Conservation (phyloP, 2,797 vertebrate species). For the Catostomus latipinnis region DNA sequence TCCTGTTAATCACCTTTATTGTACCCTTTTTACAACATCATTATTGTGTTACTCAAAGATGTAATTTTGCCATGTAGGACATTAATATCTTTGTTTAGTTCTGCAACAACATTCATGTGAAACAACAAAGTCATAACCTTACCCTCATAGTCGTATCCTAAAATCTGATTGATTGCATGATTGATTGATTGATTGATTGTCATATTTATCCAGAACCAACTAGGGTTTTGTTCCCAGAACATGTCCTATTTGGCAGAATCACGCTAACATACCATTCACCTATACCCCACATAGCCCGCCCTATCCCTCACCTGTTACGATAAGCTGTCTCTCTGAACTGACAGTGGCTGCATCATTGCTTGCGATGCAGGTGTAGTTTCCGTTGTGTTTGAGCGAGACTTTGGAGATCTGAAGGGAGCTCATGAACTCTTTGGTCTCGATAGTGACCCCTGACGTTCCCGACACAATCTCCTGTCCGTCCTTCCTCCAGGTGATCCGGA, state of each 20-base stretch:
- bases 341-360: constrained; percentile 94
- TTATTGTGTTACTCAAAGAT: no score
- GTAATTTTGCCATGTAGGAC: background rate
- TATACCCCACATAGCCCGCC: background rate
- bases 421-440: constrained; percentile 99
- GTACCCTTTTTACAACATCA: no score
- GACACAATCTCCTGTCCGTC: constrained; percentile 96
- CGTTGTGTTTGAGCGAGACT: constrained; percentile 96
- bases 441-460: constrained; percentile 92
- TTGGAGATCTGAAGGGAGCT: constrained; percentile 97
- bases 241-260: background rate
- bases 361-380: constrained; percentile 98
- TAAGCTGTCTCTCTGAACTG: constrained; percentile 95
- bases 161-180: background rate
- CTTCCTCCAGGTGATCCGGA: constrained; percentile 97
- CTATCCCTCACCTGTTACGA: constrained; percentile 87
- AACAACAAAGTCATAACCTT: background rate
- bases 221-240: background rate
- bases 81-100: background rate
- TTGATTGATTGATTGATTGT: background rate
- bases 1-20: no score
- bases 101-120: background rate
- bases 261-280: background rate
- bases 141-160: no score
- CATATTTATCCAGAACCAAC: background rate